Evolutionary conservation across 2,888 invertebrate species (phyloP), one percentile per base, ranked within the genome.

Genomic region (Pterostichus niger): DNA sequence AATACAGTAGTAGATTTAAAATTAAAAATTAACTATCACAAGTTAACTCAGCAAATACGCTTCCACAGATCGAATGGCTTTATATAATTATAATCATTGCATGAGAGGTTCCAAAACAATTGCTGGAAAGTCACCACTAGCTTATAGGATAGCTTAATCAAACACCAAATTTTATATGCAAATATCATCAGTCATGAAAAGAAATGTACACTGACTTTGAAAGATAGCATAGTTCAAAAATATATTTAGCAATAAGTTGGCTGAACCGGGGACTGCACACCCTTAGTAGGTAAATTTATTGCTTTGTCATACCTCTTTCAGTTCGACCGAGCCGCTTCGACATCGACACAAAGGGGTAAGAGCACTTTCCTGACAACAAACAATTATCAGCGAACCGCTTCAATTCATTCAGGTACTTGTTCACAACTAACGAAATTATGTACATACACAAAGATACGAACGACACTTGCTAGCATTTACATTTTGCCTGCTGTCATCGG

Each of bases 261-360:
- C 17, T 75, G 15, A 33, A 31, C 13, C 49, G n/a, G 75, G 75
- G 52, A 52, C 49, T 52, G 49, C 75, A 52, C 17, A 35, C 75
- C 52, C 33, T 15, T 52, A 52, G 87, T 86, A 88, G 87, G 87
- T 88, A 86, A 86, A 85, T 85, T 89, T 89, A 89, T 89, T 89
- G 89, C 89, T 89, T 88, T 88, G 87, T 88, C 87, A 88, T 88
- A 89, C 89, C 88, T 88, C 87, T 87, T 86, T 87, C 87, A 87
- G 86, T 85, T 86, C 84, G 80, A 73, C 31, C 49, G 49, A 73
- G 35, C 35, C 44, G 49, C 31, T n/a, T 31, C 44, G 49, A 75
- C 40, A 49, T 75, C 31, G 49, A 52, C 75, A 49, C 49, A 64
- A 59, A 40, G 75, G 49, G 40, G 52, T 82, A 82, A 82, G 82